A percentile compares a stretch with the other conserved stretches of the same genome.
phyloP scores from a whole-genome alignment of 1,140 invertebrate species.

The Manduca sexta region DNA sequence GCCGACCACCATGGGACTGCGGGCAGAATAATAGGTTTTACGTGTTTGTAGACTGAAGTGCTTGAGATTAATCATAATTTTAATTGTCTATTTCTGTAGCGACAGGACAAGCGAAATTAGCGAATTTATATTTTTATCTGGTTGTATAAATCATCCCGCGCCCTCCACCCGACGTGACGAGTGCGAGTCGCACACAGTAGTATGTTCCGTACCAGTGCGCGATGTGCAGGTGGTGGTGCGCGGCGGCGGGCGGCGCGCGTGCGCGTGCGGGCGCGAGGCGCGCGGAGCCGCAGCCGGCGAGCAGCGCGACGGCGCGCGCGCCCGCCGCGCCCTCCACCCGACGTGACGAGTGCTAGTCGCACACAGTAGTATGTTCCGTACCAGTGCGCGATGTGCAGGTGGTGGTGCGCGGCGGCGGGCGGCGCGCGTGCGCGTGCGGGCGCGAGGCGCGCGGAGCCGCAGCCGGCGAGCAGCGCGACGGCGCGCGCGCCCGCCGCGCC shows the following conservation, averaged over 20 bases:
- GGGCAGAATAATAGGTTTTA: too few relatives aligned
- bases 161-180: too few relatives aligned
- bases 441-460: slow-evolving; percentile 78
- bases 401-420: slow-evolving; percentile 77
- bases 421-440: slow-evolving; percentile 75
- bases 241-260: slow-evolving; percentile 76
- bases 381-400: slow-evolving; percentile 80
- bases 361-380: slow-evolving; percentile 55
- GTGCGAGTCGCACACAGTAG: too few relatives aligned
- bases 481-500: slow-evolving; percentile 73
- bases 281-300: slow-evolving; percentile 86
- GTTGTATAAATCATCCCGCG: too few relatives aligned
- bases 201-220: not conserved
- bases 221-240: slow-evolving; percentile 80
- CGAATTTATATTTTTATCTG: too few relatives aligned
- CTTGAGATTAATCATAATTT: too few relatives aligned
- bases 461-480: slow-evolving; percentile 82
- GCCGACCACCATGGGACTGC: slow-evolving; percentile 83
- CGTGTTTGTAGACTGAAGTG: too few relatives aligned
- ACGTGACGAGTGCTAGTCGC: not conserved
- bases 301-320: slow-evolving; percentile 75
- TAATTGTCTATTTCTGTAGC: too few relatives aligned
- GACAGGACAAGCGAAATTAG: too few relatives aligned
- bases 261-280: slow-evolving; percentile 74
- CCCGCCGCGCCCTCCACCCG: slow-evolving; percentile 57